Conservation (phyloP, 2,888 invertebrate species). For the Galerucella calmariensis region DNA sequence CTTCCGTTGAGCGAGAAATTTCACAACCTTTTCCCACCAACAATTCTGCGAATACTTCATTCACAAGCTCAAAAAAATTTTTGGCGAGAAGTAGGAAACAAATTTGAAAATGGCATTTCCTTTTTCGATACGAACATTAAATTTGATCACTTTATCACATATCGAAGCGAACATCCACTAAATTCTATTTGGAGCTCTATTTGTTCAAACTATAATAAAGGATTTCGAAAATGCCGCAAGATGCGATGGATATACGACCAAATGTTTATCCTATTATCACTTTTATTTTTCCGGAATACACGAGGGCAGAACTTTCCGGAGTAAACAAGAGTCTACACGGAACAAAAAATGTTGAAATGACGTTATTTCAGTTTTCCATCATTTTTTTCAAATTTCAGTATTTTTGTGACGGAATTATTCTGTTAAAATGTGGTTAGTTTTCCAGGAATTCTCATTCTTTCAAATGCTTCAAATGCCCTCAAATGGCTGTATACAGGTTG, state of each 20-base stretch:
- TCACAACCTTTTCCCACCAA: too few relatives aligned
- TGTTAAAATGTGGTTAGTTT: neutral
- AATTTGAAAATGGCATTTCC: too few relatives aligned
- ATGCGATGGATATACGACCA: slow-evolving; percentile 1
- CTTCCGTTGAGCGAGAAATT: too few relatives aligned
- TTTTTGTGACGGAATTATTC: neutral
- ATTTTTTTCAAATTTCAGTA: neutral
- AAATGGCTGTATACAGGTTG: too few relatives aligned
- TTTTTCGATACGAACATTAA: too few relatives aligned
- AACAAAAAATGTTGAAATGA: neutral
- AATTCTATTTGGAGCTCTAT: neutral
- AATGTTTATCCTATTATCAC: slow-evolving; percentile 8
- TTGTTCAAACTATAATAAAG: slow-evolving; percentile 5
- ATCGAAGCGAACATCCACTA: neutral
- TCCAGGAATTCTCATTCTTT: too few relatives aligned
- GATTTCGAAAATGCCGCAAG: slow-evolving; percentile 9
- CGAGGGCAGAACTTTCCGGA: neutral
- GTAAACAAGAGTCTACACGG: neutral
- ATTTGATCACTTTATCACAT: neutral
- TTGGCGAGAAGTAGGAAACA: too few relatives aligned
- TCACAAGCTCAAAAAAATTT: too few relatives aligned
- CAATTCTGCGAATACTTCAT: too few relatives aligned
- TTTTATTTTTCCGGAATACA: slow-evolving; percentile 3
- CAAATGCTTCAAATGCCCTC: too few relatives aligned
- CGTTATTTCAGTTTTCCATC: neutral